phyloP scores from a whole-genome alignment of 64 coral and sea anemone species.

The Montipora cactus region DNA sequence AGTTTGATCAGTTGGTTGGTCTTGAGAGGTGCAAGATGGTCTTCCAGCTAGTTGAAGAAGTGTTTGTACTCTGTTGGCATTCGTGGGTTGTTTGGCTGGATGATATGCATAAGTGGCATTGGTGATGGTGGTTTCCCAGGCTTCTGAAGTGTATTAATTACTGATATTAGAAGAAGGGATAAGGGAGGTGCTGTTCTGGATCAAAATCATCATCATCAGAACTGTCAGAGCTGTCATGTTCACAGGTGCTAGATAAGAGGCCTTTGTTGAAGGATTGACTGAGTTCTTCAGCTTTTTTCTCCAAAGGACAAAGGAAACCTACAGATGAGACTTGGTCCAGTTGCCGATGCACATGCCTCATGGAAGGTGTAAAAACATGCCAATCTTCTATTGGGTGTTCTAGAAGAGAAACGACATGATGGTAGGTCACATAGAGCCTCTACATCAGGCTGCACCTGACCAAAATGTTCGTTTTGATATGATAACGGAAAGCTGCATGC shows the following conservation, averaged over 20 bases:
- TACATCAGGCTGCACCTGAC: neutral
- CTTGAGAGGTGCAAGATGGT: neutral
- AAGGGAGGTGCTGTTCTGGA: neutral
- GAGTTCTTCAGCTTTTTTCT: neutral
- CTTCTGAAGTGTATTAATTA: neutral
- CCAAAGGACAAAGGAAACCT: neutral
- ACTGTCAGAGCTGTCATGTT: neutral
- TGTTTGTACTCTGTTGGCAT: neutral
- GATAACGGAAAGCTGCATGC: neutral
- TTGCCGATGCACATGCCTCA: neutral
- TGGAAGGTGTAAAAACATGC: conserved; percentile 2
- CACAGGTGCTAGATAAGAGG: neutral
- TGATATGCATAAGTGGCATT: neutral
- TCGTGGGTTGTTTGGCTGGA: neutral
- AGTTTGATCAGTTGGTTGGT: neutral
- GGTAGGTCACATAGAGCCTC: neutral
- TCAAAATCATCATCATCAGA: conserved; percentile 7
- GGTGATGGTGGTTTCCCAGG: neutral
- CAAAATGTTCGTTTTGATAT: neutral
- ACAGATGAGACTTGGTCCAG: neutral
- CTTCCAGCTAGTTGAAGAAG: neutral
- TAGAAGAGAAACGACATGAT: neutral
- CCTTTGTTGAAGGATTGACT: neutral
- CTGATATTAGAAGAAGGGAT: neutral
- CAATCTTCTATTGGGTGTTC: neutral